Evolutionary conservation across 2,113 vertebrate species (phyloP).

Genomic region (Fregata magnificens): DNA sequence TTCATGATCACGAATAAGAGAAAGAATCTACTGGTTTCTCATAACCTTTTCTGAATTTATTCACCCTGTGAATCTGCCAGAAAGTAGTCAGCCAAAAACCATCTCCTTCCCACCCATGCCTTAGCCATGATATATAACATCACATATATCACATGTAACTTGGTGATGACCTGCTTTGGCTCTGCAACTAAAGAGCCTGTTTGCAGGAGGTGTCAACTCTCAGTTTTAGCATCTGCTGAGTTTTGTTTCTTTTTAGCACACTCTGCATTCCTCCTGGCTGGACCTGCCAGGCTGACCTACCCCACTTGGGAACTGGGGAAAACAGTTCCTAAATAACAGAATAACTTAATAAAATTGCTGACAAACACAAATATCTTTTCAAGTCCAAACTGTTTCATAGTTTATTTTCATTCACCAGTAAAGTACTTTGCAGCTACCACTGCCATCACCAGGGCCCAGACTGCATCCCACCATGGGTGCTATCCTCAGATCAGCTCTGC

Average conservation of each 20-base stretch:
- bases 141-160: not conserved
- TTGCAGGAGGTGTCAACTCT: not conserved
- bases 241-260: not conserved
- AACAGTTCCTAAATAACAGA: not conserved
- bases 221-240: not conserved
- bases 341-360: not conserved
- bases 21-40: not conserved
- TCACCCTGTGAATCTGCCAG: not conserved
- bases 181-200: not conserved
- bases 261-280: not conserved
- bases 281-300: not conserved
- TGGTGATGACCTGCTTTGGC: not conserved
- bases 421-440: not conserved
- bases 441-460: not conserved
- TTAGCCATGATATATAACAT: not conserved
- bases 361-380: not conserved
- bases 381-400: not conserved
- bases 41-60: not conserved
- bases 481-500: not conserved
- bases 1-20: not conserved
- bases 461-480: not conserved
- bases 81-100: not conserved
- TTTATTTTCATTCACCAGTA: not conserved
- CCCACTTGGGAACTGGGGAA: not conserved
- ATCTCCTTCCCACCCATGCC: not conserved